Evolutionary conservation across 2,797 vertebrate species (phyloP).

Genomic region (Microhierax caerulescens): DNA sequence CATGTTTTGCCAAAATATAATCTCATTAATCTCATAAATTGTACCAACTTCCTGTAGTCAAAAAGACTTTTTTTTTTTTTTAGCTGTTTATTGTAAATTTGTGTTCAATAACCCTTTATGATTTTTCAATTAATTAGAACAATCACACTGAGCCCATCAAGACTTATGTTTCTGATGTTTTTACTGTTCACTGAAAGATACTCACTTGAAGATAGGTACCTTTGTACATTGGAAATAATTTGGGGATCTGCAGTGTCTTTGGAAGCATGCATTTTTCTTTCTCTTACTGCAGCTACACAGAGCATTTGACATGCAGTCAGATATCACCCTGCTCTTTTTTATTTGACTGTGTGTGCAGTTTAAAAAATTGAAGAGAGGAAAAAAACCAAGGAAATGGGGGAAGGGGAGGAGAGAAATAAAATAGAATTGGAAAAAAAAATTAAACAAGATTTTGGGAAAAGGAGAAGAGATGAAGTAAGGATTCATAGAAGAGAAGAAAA

Average conservation of each 20-base stretch:
- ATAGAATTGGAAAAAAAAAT: background rate
- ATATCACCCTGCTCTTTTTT: background rate
- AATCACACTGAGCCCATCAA: background rate
- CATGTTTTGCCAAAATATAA: background rate
- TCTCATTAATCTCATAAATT: background rate
- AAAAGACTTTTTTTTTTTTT: background rate
- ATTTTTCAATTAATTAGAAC: background rate
- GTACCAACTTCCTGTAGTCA: fast-evolving
- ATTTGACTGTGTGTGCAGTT: background rate
- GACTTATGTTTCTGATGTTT: background rate
- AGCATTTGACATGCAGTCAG: background rate
- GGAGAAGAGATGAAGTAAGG: background rate
- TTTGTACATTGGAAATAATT: background rate
- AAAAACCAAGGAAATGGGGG: background rate
- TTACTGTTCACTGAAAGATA: background rate
- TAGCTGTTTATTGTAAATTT: background rate
- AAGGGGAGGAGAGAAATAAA: background rate
- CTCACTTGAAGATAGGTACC: background rate
- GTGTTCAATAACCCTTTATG: background rate
- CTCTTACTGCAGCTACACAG: background rate
- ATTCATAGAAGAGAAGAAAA: background rate
- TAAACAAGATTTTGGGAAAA: background rate
- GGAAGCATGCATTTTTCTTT: background rate
- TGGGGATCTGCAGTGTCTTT: background rate
- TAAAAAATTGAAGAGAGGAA: background rate